Base-by-base conservation (phyloP, 2,113 vertebrate genomes). In the Mirza zaza region DNA sequence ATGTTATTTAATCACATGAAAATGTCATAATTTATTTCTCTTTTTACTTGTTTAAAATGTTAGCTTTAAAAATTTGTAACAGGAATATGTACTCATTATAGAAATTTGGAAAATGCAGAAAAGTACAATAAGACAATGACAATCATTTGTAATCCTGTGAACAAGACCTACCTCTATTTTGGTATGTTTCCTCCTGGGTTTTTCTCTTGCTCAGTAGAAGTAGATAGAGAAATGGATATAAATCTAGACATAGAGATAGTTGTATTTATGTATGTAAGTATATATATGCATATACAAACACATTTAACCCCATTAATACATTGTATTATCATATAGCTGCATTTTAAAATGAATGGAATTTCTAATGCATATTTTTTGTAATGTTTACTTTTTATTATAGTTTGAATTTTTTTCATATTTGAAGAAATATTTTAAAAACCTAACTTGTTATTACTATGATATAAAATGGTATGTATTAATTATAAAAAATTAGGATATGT, bases 1-100 rank as follows among this genome's bases (percentile, higher is more conserved):
- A 55, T 79, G 59, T 90, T 91, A 79, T 90, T 96, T 95, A 11
- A 70, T 80, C 61, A 79, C 12, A 91, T 83, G 12, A 68, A 97
- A 17, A 3, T 75, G 0, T 45, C 65, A 77, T 71, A 67, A 87
- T 77, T 85, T 96, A 76, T 84, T 70, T 91, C 13, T 5, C 0
- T 39, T 95, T 97, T 82, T 55, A 67, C 36, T 81, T 55, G 10
- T 48, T 93, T 77, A 67, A 65, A 91, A 73, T 36, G 3, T 71
- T 76, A 29, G 27, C 9, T 42, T 71, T 71, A 71, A 39, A 42
- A 42, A 27, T 73, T 91, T 82, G 9, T 65, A 87, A 34, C 14
- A 81, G 55, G 65, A 94, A 71, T 79, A 83, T 3, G n/a, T 65
- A 59, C 52, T 90, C 34, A 67, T 65, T 77, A 76, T 11, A 93